These are phyloP conservation scores for Plotosus lineatus DNA, from an alignment of 2,113 vertebrate genomes.

Conservation along the genomic window DNA sequence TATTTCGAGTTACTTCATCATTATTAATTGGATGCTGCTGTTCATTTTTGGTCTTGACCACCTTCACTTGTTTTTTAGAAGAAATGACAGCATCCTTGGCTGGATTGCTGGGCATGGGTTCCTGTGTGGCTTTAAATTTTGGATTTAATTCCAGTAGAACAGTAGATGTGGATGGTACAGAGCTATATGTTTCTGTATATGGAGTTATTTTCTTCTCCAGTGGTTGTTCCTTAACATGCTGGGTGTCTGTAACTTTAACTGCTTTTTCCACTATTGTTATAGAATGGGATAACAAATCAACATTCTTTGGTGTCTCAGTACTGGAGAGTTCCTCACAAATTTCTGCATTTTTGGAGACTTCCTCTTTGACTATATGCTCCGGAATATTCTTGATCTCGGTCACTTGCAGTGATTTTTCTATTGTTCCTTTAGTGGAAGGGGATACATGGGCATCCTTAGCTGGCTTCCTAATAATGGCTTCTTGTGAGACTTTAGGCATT, in stretches of 20 bases:
- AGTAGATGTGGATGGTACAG: not conserved
- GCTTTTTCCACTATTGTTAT: not conserved
- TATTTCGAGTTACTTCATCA: slow-evolving; percentile 9
- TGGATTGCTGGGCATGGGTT: slow-evolving; percentile 1
- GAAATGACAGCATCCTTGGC: not conserved
- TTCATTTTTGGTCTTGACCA: not conserved
- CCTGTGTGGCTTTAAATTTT: slow-evolving; percentile 1
- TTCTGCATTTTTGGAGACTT: not conserved
- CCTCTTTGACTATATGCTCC: slow-evolving; percentile 17
- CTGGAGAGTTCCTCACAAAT: not conserved
- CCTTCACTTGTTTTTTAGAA: slow-evolving; percentile 6
- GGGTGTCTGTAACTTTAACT: not conserved
- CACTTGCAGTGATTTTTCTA: not conserved
- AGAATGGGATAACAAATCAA: not conserved
- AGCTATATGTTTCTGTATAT: not conserved
- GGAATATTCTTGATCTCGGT: not conserved
- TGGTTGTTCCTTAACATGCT: slow-evolving; percentile 4
- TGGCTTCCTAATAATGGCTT: not conserved
- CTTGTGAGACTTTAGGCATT: not conserved
- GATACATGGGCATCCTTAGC: not conserved
- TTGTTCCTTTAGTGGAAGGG: not conserved
- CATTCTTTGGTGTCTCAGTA: not conserved
- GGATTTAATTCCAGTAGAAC: slow-evolving; percentile 1
- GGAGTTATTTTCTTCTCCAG: slow-evolving; percentile 20
- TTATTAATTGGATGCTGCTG: slow-evolving; percentile 23